Conservation (phyloP, 2,797 vertebrate genomes). For the Microcaecilia unicolor region DNA sequence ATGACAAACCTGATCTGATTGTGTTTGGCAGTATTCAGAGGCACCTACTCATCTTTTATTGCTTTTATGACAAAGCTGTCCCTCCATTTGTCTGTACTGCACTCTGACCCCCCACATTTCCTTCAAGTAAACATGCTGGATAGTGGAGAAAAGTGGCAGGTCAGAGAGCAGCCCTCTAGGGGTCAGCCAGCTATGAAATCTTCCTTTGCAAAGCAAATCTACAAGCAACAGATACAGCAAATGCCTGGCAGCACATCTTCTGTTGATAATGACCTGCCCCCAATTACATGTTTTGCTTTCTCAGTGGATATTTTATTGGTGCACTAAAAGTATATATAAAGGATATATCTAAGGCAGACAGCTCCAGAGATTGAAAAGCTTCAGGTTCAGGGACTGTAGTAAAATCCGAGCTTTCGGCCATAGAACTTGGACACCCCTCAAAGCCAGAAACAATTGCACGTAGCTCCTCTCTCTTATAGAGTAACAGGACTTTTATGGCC, state of each 20-base stretch:
- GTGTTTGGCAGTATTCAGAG: constrained; percentile 33
- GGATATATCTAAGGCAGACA: too few species aligned
- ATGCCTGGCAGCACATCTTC: constrained; percentile 29
- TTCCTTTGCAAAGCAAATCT: constrained; percentile 46
- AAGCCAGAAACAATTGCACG: too few species aligned
- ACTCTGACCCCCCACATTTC: constrained; percentile 56
- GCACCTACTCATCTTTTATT: constrained; percentile 32
- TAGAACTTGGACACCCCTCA: too few species aligned
- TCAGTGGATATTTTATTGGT: too few species aligned
- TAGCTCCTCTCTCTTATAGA: too few species aligned
- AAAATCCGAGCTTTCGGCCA: too few species aligned
- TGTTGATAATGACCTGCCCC: not conserved
- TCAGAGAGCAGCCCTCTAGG: constrained; percentile 41
- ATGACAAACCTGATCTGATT: constrained; percentile 27
- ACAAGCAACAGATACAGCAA: constrained; percentile 46
- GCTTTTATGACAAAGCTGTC: constrained; percentile 47
- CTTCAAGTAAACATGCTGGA: constrained; percentile 67
- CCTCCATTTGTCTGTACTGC: constrained; percentile 54
- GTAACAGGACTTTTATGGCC: too few species aligned
- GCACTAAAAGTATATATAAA: too few species aligned
- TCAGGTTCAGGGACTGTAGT: too few species aligned
- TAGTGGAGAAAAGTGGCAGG: constrained; percentile 54
- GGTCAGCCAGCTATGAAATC: constrained; percentile 45
- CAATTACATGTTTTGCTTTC: constrained; percentile 27
- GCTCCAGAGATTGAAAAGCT: too few species aligned